Evolutionary conservation across 1,140 invertebrate species (phyloP), one percentile per base, ranked within the genome.

Genomic region (Procambarus virginalis): DNA sequence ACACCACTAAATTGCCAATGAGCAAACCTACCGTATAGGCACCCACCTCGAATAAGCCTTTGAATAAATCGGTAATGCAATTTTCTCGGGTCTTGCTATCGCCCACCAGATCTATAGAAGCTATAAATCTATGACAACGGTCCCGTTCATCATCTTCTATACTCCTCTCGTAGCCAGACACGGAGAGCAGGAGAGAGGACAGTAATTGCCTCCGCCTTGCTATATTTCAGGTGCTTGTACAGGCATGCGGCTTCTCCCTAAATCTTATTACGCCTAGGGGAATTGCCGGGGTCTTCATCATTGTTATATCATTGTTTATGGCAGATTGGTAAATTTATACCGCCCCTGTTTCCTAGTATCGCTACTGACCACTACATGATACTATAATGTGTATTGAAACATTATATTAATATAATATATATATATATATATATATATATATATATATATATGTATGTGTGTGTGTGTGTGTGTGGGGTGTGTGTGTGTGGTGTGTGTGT

Each of bases 61-160:
- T 89, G 88, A 89, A 89, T 89, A 89, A 89, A 89, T 89, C 88
- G 88, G 88, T 89, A 89, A 89, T 89, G 88, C 88, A 89, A 89
- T 89, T 89, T 89, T 89, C 88, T 89, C 79, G 81, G 88, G 88
- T 89, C 88, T 78, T 89, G 73, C 88, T 89, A 89, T 89, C 88
- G 82, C 51, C 88, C 88, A 78, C 88, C 81, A 84, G 88, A 89
- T 89, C 88, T 89, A 89, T 89, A 89, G 88, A 84, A 89, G 81
- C 81, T 89, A 89, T 89, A 89, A 89, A 89, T 89, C 88, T 84
- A 89, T 64, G 88, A 84, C 88, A 89, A 84, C 88, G 64, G 70
- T 64, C 73, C 81, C 88, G 81, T 89, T 84, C 88, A 89, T 89
- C 88, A 89, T 89, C 81, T 83, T 64, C 75, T 80, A 68, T 80